Percentiles rank a stretch among this genome's conserved stretches.
Evolutionary conservation across 2,113 vertebrate genomes (phyloP).

Genomic region (Cephalopterus ornatus): DNA sequence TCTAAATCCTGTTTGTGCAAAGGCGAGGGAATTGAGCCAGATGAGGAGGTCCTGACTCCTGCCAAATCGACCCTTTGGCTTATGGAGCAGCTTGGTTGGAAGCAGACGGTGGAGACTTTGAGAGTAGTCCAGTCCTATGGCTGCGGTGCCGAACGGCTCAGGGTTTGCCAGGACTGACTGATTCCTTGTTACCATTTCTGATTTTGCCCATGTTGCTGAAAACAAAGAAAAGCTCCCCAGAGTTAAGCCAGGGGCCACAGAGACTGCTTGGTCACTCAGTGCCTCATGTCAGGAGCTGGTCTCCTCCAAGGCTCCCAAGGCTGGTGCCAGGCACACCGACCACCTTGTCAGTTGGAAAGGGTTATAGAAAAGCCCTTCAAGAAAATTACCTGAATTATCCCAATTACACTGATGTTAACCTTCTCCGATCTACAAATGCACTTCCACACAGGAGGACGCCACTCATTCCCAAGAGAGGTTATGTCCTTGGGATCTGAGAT

Average conservation of each 20-base stretch:
- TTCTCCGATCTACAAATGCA: neutral
- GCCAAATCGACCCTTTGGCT: neutral
- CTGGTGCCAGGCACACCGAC: neutral
- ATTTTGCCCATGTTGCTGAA: neutral
- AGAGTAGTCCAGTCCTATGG: fast-evolving
- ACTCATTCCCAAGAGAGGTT: neutral
- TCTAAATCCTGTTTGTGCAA: neutral
- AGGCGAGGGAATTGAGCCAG: neutral
- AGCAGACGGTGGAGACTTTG: neutral
- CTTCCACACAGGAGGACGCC: neutral
- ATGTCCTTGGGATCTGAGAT: neutral
- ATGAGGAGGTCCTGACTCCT: neutral
- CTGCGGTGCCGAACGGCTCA: fast-evolving
- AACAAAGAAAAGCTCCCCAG: neutral
- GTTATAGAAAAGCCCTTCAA: neutral
- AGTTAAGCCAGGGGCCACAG: neutral
- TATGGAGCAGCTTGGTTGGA: neutral
- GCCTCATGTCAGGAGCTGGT: neutral
- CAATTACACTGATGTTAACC: neutral
- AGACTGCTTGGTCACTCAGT: neutral
- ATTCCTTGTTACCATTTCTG: neutral
- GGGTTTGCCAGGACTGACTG: neutral
- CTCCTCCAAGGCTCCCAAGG: neutral
- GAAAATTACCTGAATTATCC: neutral
- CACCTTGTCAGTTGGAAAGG: neutral